These are phyloP conservation scores for Odocoileus hemionus DNA, from an alignment of 2,113 vertebrate genomes.

Conservation along the genomic window DNA sequence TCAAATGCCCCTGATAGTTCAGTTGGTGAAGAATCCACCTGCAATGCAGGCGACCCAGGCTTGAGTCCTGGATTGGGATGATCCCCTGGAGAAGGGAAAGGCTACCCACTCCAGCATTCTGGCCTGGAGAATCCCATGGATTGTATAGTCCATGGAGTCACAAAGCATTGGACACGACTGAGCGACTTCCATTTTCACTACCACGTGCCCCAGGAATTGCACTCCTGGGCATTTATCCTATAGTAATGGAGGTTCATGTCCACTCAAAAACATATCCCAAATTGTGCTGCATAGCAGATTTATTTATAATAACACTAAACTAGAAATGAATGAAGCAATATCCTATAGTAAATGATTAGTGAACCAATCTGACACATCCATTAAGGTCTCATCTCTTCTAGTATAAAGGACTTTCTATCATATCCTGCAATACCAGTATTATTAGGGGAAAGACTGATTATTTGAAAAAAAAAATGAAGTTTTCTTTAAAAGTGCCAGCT, in stretches of 20 bases:
- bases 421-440: neutral
- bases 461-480: neutral
- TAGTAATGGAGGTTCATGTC: neutral
- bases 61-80: accelerated
- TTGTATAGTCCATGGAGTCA: neutral
- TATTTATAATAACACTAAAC: neutral
- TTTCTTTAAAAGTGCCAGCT: neutral
- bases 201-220: neutral
- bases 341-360: neutral
- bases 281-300: neutral
- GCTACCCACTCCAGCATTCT: neutral
- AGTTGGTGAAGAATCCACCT: neutral
- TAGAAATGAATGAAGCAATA: neutral
- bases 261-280: neutral
- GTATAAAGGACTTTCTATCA: neutral
- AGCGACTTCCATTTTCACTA: neutral
- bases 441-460: neutral
- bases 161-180: accelerated
- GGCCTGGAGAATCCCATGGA: neutral
- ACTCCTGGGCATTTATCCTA: neutral
- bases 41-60: accelerated
- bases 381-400: neutral
- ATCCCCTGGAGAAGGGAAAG: neutral
- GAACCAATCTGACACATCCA: neutral
- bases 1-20: neutral